These are phyloP conservation scores for Choloepus hoffmanni DNA, from an alignment of 2,113 vertebrate species.

Conservation along the genomic window DNA sequence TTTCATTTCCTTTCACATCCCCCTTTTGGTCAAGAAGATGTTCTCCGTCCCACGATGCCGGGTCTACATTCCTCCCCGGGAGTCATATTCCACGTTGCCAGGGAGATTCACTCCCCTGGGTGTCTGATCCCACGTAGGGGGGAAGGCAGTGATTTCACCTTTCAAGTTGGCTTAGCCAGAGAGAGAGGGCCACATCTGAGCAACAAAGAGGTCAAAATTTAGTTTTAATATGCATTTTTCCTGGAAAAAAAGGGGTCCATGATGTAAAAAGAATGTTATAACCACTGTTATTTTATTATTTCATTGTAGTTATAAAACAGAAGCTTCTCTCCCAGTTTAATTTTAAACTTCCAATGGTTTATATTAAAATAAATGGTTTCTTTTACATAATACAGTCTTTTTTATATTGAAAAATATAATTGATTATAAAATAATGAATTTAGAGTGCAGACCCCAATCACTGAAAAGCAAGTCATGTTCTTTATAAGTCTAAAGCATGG, in stretches of 20 bases:
- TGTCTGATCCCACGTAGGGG: no score
- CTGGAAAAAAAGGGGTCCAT: not conserved
- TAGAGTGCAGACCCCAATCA: not conserved
- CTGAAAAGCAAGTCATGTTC: not conserved
- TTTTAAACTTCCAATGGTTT: not conserved
- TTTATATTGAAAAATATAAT: conserved; percentile 25
- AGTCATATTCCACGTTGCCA: no score
- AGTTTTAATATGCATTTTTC: not conserved
- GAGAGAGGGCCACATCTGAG: no score
- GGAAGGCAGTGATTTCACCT: no score
- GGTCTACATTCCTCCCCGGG: no score
- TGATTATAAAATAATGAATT: conserved; percentile 52
- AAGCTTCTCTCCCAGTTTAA: conserved; percentile 32
- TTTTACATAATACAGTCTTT: not conserved
- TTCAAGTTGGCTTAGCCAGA: no score
- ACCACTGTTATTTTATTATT: not conserved
- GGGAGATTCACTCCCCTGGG: no score
- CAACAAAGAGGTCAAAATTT: not conserved
- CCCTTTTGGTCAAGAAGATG: no score
- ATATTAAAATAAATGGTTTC: not conserved
- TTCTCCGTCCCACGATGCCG: no score
- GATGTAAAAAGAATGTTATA: not conserved
- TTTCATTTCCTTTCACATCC: no score
- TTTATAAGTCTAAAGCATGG: not conserved
- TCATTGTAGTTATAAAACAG: conserved; percentile 12